Evolutionary conservation across 37 sponge, comb jelly and placozoan species (phyloP), one percentile per base, ranked within the genome.

Genomic region (Dysidea cf. avara): DNA sequence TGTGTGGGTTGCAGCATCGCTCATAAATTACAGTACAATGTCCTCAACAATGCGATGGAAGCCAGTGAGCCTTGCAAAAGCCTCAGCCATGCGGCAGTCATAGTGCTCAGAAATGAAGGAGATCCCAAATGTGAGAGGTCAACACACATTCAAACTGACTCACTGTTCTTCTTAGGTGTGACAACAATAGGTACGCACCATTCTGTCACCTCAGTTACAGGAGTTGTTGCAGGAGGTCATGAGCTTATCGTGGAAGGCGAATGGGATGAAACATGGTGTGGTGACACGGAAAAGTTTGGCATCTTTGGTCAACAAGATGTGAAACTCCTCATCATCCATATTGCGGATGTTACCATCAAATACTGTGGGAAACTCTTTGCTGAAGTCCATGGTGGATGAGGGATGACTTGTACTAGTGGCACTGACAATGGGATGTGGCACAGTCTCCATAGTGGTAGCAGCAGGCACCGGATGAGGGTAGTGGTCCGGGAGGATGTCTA

Each of bases 71-170:
- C 52, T 18, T 18, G 52, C 17, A 17, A 50, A 50, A n/a, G n/a
- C n/a, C n/a, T n/a, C n/a, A n/a, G n/a, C n/a, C n/a, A n/a, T n/a
- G n/a, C n/a, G n/a, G n/a, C n/a, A n/a, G n/a, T n/a, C n/a, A 39
- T 79, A 79, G 53, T 79, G 80, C 26, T 79, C 80, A 21, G 69
- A 67, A 36, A 79, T 79, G 52, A 70, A 79, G 20, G 71, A 79
- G 13, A 79, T 79, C 22, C 62, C 70, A 61, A 33, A 2, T 46
- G 53, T 30, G 66, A 81, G 38, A 72, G 66, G 56, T 81, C 67
- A 18, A 81, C 74, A 30, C 33, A 61, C 63, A 61, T 25, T 20
- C 63, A 18, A 20, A n/a, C n/a, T n/a, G n/a, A n/a, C n/a, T n/a
- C n/a, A n/a, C n/a, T 55, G 21, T 31, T 31, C 31, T 80, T 80